Conservation (phyloP, 2,888 invertebrate species). For the Microchrysa polita region DNA sequence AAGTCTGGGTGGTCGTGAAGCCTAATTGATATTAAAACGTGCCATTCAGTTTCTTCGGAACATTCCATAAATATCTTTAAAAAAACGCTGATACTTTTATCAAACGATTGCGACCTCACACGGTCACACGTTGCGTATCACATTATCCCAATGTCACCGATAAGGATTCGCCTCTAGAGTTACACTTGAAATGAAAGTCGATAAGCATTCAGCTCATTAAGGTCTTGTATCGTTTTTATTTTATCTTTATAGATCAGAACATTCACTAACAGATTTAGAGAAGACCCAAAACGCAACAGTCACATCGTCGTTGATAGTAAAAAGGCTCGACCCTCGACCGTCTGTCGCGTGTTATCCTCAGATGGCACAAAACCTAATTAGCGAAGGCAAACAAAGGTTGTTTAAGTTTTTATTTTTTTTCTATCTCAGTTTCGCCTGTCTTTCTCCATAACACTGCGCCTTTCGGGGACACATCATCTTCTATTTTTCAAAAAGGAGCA, state of each 20-base stretch:
- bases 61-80: no score
- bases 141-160: background rate
- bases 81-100: background rate
- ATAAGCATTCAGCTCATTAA: no score
- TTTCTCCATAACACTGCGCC: no score
- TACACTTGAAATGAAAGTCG: no score
- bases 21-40: no score
- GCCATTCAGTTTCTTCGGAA: no score
- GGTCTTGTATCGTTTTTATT: no score
- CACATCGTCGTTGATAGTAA: background rate
- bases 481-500: slow-evolving; percentile 8
- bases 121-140: background rate
- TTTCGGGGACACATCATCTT: background rate
- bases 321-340: slow-evolving; percentile 27
- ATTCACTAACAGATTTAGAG: background rate
- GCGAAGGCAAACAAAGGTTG: slow-evolving; percentile 25
- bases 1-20: no score
- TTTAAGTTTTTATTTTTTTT: no score
- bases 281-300: background rate
- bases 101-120: background rate
- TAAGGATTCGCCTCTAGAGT: background rate
- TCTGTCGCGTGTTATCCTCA: slow-evolving; percentile 30
- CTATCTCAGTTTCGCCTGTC: no score
- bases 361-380: slow-evolving; percentile 30
- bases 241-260: no score